Conservation (phyloP, 2,888 invertebrate genomes). For the Ennomos fuscantarius region DNA sequence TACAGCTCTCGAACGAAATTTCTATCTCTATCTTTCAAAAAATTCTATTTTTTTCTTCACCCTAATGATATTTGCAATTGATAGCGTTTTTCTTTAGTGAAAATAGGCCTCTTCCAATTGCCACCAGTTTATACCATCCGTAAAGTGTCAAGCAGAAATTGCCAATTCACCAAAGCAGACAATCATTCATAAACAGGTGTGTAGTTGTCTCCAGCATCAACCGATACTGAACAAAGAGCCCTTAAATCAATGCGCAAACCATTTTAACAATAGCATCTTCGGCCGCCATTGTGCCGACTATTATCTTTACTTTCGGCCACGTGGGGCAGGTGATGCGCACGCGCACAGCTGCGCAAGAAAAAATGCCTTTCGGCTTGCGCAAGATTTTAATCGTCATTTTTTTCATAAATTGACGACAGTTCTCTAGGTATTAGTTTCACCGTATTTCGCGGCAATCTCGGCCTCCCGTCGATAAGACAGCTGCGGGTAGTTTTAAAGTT, state of each 20-base stretch:
- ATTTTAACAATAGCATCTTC: conserved; percentile 64
- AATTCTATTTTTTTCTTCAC: too few relatives aligned
- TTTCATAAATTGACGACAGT: conserved; percentile 71
- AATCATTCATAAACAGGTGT: conserved; percentile 55
- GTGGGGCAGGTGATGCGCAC: conserved; percentile 82
- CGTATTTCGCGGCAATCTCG: conserved; percentile 58
- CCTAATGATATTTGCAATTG: too few relatives aligned
- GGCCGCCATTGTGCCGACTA: conserved; percentile 66
- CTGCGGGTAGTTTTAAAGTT: conserved; percentile 56
- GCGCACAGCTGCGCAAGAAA: conserved; percentile 77
- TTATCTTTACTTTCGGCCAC: conserved; percentile 59
- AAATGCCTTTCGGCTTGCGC: conserved; percentile 73
- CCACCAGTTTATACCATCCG: not conserved
- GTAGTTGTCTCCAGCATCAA: conserved; percentile 40
- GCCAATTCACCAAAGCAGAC: conserved; percentile 24
- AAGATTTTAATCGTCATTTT: conserved; percentile 81
- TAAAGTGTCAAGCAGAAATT: conserved; percentile 16
- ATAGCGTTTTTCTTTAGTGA: too few relatives aligned
- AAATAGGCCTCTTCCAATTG: too few relatives aligned
- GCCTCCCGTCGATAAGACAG: conserved; percentile 61
- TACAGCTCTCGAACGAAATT: too few relatives aligned
- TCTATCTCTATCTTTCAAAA: too few relatives aligned
- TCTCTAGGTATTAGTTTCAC: conserved; percentile 62
- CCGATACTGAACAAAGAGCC: conserved; percentile 46
- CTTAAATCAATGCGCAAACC: conserved; percentile 73